Percentiles rank a stretch among this genome's conserved stretches.
These are phyloP conservation scores for Oscheius sp. DNA, from an alignment of 2,888 invertebrate genomes.

Conservation along the genomic window DNA sequence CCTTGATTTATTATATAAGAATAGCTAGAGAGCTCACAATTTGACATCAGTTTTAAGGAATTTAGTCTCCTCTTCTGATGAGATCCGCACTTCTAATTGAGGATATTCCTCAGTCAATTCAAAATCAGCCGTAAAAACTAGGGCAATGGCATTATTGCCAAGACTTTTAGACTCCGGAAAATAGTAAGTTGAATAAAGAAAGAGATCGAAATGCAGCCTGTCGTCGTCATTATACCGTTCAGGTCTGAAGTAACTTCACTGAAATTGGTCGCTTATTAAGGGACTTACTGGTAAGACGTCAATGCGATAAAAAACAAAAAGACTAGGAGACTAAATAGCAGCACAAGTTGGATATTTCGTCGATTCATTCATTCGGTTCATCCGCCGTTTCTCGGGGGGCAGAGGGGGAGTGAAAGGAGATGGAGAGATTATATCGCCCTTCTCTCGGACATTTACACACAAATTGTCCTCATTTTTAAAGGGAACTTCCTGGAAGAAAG, in stretches of 20 bases:
- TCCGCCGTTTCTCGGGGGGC: no score
- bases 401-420: neutral
- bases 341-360: neutral
- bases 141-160: conserved; percentile 14
- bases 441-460: no score
- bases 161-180: conserved; percentile 21
- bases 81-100: neutral
- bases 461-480: no score
- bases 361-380: conserved; percentile 3
- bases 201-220: conserved; percentile 8
- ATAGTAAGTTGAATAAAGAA: conserved; percentile 22
- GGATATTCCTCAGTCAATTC: neutral
- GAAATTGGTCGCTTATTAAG: neutral
- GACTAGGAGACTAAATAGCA: neutral
- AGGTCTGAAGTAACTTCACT: conserved; percentile 7
- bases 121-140: conserved; percentile 23
- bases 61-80: neutral
- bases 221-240: neutral
- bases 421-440: neutral
- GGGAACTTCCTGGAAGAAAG: no score
- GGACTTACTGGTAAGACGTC: neutral
- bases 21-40: no score
- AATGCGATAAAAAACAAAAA: neutral
- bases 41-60: neutral
- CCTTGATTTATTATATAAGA: neutral